These are phyloP conservation scores for Pitangus sulphuratus DNA, from an alignment of 2,797 vertebrate species.

Conservation along the genomic window DNA sequence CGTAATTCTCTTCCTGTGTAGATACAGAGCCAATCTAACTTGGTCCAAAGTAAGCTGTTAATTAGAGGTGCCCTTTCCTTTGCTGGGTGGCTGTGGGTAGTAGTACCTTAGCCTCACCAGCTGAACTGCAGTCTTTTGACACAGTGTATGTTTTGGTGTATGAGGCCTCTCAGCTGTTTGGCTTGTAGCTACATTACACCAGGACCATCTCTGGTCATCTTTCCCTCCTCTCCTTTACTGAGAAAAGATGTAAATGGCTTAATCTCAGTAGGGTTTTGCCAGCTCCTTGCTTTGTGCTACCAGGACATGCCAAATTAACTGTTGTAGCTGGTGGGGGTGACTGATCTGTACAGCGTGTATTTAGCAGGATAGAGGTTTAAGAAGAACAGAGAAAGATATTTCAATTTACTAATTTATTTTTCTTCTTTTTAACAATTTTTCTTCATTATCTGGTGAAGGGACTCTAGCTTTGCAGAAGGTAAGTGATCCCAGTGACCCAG, in stretches of 20 bases:
- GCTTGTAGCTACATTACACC: neutral
- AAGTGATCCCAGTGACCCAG: neutral
- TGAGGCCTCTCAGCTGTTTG: neutral
- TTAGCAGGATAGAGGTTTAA: neutral
- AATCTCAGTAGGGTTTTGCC: neutral
- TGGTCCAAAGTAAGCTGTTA: neutral
- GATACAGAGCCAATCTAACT: neutral
- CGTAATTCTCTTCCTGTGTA: neutral
- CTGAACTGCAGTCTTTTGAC: neutral
- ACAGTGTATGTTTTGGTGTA: neutral
- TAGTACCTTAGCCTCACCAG: accelerated
- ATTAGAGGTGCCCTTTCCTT: neutral
- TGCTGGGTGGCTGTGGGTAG: neutral
- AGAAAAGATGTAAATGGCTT: neutral
- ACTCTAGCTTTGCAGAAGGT: neutral
- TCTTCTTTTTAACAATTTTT: neutral
- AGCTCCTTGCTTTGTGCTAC: neutral
- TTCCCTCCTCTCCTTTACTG: neutral
- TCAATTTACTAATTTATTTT: neutral
- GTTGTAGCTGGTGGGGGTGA: neutral
- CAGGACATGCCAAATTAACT: neutral
- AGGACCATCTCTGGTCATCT: neutral
- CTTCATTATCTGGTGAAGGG: neutral
- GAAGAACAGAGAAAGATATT: neutral
- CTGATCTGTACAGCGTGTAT: neutral